These are phyloP conservation scores for Talpa occidentalis DNA, from an alignment of 2,113 vertebrate genomes.

Conservation along the genomic window DNA sequence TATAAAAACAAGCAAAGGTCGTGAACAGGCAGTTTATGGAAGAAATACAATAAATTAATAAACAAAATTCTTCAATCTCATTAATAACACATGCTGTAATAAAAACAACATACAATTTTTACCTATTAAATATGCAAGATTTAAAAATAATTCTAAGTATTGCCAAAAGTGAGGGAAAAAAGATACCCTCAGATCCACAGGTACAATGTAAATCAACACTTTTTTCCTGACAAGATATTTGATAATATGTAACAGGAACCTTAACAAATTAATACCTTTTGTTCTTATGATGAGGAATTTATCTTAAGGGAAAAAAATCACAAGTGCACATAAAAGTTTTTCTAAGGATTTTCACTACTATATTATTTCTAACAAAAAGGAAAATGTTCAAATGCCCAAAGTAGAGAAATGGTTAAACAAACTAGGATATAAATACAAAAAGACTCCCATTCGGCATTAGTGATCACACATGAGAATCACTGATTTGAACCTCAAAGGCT, in stretches of 20 bases:
- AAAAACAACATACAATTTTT: background rate
- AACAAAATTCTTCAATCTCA: background rate
- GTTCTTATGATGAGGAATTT: background rate
- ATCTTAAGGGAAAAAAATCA: conserved; percentile 10
- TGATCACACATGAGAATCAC: background rate
- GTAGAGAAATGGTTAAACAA: conserved; percentile 11
- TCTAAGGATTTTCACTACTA: background rate
- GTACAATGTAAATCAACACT: background rate
- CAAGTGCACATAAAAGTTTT: conserved; percentile 6
- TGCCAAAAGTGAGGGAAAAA: background rate
- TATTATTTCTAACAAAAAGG: conserved; percentile 6
- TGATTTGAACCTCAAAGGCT: background rate
- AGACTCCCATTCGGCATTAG: background rate
- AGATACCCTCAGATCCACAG: background rate
- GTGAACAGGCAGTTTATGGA: background rate
- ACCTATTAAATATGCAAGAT: background rate
- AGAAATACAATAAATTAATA: conserved; percentile 23
- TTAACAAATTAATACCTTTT: background rate
- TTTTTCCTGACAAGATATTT: conserved; percentile 8
- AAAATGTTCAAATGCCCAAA: background rate
- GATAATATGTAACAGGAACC: background rate
- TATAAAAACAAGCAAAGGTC: background rate
- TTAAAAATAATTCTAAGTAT: conserved; percentile 3
- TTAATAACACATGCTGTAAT: background rate
- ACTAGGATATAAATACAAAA: background rate